Base-by-base conservation (phyloP, 2,888 invertebrate species). In the Celastrina argiolus region DNA sequence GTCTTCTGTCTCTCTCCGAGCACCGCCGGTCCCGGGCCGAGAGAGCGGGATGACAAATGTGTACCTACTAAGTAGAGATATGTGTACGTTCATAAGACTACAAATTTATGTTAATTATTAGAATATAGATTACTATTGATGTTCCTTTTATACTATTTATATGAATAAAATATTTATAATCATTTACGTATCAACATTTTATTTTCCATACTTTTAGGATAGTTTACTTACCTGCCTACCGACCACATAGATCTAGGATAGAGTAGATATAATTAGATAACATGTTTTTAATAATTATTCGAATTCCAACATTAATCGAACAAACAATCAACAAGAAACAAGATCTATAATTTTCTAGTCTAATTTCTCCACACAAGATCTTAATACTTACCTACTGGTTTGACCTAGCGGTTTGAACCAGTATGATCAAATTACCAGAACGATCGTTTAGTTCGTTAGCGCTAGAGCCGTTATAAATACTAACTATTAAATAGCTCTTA, bases 11-110 rank as follows among this genome's bases (percentile, higher is more conserved):
- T 70, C 61, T 61, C 39, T 14, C 73, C 73, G 71, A 71, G 66
- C 71, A 71, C 70, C 69, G 67, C 66, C 69, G 67, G 71, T 72
- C 72, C 66, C 67, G 74, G 70, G 79, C 75, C 75, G 76, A 82
- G 83, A 82, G 82, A 80, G 78, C 77, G 81, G 85, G 81, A 81
- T 77, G 81, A 83, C 76, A 78, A 80, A 74, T 81, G 80, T 84
- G 90, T 91, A 90, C 87, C 90, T 91, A 91, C 90, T 87, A 87
- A 86, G 90, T 91, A 90, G 90, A 87, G 82, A 81, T 80, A 78
- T 74, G 73, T 72, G 74, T 75, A 74, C 79, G 82, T 79, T 77
- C 71, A 72, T 73, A 70, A 73, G 74, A 76, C 81, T 79, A 75
- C 75, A 79, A 79, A 82, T 78, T 78, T 78, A 66, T 69, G 67